Percentiles rank a stretch among this genome's conserved stretches.
Conservation (phyloP, 1,140 invertebrate genomes). For the Heliconius hewitsoni region DNA sequence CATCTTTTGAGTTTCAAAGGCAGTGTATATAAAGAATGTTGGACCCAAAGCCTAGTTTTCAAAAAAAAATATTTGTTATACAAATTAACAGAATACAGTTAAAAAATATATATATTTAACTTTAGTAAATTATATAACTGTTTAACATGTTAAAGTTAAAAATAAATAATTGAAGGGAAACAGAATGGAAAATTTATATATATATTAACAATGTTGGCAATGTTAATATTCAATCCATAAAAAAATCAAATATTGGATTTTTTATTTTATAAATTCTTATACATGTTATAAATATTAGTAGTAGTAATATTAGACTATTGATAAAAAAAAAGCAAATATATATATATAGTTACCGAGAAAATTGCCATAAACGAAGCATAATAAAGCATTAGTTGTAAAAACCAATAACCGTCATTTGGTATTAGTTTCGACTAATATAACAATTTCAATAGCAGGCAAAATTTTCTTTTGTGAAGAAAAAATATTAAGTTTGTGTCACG, state of each 20-base stretch:
- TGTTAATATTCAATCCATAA: no score
- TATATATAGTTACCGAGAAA: neutral
- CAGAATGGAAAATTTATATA: neutral
- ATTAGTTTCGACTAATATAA: no score
- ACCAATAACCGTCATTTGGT: no score
- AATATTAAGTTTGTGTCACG: neutral
- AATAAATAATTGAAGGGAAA: neutral
- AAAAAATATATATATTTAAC: neutral
- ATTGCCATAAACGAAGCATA: no score
- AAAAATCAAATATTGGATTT: no score
- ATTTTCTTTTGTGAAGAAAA: neutral
- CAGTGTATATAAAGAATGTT: neutral
- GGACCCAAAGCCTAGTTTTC: neutral
- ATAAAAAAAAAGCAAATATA: no score
- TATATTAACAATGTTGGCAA: no score
- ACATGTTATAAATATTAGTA: no score
- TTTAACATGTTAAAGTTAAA: neutral
- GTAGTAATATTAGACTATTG: no score
- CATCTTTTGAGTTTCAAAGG: neutral
- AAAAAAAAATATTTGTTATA: neutral
- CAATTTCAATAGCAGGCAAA: neutral
- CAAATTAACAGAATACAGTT: neutral
- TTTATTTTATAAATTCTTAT: no score
- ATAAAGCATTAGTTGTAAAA: no score
- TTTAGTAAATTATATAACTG: neutral